A percentile compares a stretch with the other conserved stretches of the same genome.
phyloP scores from a whole-genome alignment of 2,113 vertebrate species.

The Echinops telfairi region DNA sequence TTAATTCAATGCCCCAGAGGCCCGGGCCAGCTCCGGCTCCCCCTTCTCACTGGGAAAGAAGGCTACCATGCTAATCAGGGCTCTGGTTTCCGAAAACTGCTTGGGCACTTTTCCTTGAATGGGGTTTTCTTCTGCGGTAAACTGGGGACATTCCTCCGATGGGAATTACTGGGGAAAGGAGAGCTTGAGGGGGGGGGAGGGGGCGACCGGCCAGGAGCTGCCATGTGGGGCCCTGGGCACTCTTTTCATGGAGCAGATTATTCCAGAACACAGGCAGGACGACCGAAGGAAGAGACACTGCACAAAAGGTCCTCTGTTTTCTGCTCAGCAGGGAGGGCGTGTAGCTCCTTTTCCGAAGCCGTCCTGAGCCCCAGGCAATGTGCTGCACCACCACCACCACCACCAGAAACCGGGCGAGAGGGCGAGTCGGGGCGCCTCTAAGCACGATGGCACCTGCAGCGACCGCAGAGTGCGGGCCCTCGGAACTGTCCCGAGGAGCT shows the following conservation, averaged over 20 bases:
- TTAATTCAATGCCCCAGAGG: background rate
- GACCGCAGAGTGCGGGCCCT: background rate
- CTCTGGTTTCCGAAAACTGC: background rate
- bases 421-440: background rate
- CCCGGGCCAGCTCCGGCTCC: background rate
- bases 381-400: background rate
- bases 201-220: background rate
- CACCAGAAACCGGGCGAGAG: background rate
- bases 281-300: constrained; percentile 25
- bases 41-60: background rate
- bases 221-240: background rate
- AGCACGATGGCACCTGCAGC: background rate
- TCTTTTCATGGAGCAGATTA: constrained; percentile 35
- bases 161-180: background rate
- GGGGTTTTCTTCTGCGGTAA: constrained; percentile 43
- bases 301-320: constrained; percentile 72
- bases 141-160: constrained; percentile 23
- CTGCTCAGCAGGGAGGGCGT: constrained; percentile 27
- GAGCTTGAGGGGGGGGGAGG: background rate
- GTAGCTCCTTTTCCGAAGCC: background rate
- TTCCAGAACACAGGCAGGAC: constrained; percentile 11
- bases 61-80: background rate
- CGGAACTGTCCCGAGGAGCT: background rate
- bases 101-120: constrained; percentile 24
- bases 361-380: constrained; percentile 34